A percentile compares a stretch with the other conserved stretches of the same genome.
These are phyloP conservation scores for Perodicticus potto DNA, from an alignment of 2,797 vertebrate genomes.

Conservation along the genomic window DNA sequence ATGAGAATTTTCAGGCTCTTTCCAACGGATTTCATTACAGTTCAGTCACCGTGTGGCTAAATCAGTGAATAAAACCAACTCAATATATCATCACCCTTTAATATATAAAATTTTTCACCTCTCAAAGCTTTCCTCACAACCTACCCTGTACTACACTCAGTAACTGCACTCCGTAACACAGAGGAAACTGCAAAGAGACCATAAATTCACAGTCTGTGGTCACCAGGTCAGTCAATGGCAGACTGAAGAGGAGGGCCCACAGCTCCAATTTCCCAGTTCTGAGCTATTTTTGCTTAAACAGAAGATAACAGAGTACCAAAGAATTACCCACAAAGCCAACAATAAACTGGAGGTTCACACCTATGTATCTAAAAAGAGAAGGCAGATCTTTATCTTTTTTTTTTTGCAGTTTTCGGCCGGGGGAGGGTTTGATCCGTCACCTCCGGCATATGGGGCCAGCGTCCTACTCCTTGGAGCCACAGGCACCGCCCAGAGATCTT, in stretches of 20 bases:
- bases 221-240: not conserved
- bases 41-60: not conserved
- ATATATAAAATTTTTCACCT: not conserved
- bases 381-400: not conserved
- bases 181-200: not conserved
- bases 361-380: not conserved
- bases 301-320: not conserved
- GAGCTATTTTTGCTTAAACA: not conserved
- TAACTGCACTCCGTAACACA: not conserved
- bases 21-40: not conserved
- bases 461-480: too few species aligned
- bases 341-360: not conserved
- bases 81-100: not conserved
- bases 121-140: slow-evolving; percentile 6
- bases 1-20: not conserved
- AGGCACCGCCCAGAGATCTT: not conserved
- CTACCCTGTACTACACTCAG: not conserved
- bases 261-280: not conserved
- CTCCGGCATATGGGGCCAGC: too few species aligned
- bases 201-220: not conserved
- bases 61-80: not conserved
- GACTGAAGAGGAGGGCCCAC: not conserved
- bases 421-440: too few species aligned
- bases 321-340: not conserved
- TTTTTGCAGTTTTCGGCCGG: too few species aligned